Base-by-base conservation (phyloP, 2,113 vertebrate species). In the Cheilinus undulatus region DNA sequence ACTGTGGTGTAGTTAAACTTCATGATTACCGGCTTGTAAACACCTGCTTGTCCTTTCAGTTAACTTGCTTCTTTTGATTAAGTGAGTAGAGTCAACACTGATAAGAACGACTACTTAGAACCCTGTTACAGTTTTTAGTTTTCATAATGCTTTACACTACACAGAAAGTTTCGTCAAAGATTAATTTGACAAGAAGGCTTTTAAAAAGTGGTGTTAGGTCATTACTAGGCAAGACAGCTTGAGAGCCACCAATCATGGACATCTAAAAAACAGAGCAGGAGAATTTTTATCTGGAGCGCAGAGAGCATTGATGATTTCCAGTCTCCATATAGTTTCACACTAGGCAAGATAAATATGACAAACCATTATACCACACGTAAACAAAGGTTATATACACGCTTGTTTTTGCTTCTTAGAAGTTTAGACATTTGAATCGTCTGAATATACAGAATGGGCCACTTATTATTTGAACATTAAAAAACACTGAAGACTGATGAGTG, bases 351-450 rank as follows among this genome's bases (percentile, higher is more conserved):
- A 89, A 91, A 88, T 70, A 78, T 82, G 84, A 87, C 80, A 91
- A 78, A 83, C 52, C 62, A 80, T 82, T 76, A 89, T 76, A 85
- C 56, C 78, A 90, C 71, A 58, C 45, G 11, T 15, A 83, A 64
- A 91, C 83, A 69, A n/a, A 63, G 70, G 83, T 89, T 91, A 90
- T 90, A 75, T 80, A 91, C 91, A 92, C 77, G 68, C 80, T 78
- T 51, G 42, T 84, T 85, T 42, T 80, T 63, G 84, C 86, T 84
- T 86, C 66, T 83, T 84, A 86, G 80, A 89, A 85, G 73, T 86
- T 82, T 78, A 69, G 57, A 82, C 17, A 48, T 78, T 63, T 28
- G 53, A 82, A 70, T 81, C 34, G 66, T 82, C 64, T 70, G 72
- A 79, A 79, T 40, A 73, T 42, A 73, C 69, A 86, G 71, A 73